Conservation (phyloP, 2,888 invertebrate genomes). For the Drosophila multiciliata region DNA sequence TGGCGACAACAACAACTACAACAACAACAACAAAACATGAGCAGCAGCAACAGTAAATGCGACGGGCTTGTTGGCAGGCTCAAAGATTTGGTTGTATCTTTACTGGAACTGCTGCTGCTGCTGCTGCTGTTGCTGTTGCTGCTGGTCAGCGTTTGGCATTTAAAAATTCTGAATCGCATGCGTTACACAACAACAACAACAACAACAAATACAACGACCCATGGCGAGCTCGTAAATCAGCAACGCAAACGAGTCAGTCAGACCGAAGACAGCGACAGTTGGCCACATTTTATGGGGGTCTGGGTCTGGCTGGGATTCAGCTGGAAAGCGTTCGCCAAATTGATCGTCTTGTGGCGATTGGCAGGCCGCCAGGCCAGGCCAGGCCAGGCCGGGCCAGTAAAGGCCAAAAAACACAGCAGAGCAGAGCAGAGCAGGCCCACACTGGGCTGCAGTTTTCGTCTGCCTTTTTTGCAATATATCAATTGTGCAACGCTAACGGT, state of each 20-base stretch:
- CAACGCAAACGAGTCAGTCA: constrained; percentile 72
- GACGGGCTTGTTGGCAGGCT: constrained; percentile 37
- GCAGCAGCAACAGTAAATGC: constrained; percentile 30
- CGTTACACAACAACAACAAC: constrained; percentile 77
- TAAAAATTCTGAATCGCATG: constrained; percentile 79
- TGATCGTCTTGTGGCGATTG: constrained; percentile 76
- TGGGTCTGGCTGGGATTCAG: constrained; percentile 39
- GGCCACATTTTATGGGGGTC: constrained; percentile 71
- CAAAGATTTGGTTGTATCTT: constrained; percentile 22
- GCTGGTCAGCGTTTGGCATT: constrained; percentile 74
- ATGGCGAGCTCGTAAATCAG: constrained; percentile 83
- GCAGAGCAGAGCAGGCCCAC: constrained; percentile 48
- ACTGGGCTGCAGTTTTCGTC: constrained; percentile 60
- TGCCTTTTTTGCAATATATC: constrained; percentile 67
- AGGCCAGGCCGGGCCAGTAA: constrained; percentile 38
- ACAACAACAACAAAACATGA: constrained; percentile 30
- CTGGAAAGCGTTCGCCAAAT: constrained; percentile 67
- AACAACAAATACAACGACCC: constrained; percentile 41
- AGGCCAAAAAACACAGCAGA: constrained; percentile 2
- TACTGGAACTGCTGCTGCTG: constrained; percentile 59
- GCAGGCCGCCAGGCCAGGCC: constrained; percentile 59
- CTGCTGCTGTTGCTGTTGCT: constrained; percentile 45
- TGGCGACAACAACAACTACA: constrained; percentile 64
- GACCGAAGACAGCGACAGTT: constrained; percentile 48
- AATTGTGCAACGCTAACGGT: constrained; percentile 77